Base-by-base conservation (phyloP, 2,888 invertebrate genomes). In the Abscondita cerata region DNA sequence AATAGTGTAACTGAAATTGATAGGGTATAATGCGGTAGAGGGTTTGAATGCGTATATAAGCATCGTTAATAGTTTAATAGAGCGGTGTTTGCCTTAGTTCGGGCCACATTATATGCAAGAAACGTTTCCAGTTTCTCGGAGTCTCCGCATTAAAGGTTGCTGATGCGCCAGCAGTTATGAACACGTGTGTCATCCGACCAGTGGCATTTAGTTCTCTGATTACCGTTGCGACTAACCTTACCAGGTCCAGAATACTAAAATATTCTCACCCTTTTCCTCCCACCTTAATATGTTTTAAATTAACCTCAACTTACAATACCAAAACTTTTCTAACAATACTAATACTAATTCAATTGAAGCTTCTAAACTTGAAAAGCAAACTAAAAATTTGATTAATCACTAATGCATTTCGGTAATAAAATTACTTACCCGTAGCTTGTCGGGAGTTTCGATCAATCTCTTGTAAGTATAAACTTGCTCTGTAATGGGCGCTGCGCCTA, bases 401-500 rank as follows among this genome's bases (percentile, higher is more conserved):
- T 63, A 63, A 63, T 63, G 63, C 40, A 63, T 51, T 59, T 63
- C 52, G 41, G 55, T 59, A 59, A 63, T 59, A 63, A 52, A 52
- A 55, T 63, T 60, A 65, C 65, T 38, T 46, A 65, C 65, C 62
- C 55, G 62, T 55, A 59, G 33, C 48, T 65, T 62, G 65, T 57
- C 61, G 52, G 41, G 61, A 55, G 59, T 61, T 54, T 59, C 58
- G 54, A 59, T 80, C 80, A 59, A 78, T 73, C 51, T 80, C 80
- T 61, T 73, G 73, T 19, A 71, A 76, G 56, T 80, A 81, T 73
- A 80, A 74, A 65, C 80, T 80, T 11, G 80, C 78, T 60, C 81
- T 72, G 65, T 80, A 80, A 64, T 80, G 76, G 16, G 79, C 77
- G 62, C 80, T 80, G 53, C 81, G 70, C 54, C 81, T 67, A 33